Percentiles rank a stretch among this genome's conserved stretches.
These are phyloP conservation scores for Melanargia galathea DNA, from an alignment of 2,888 invertebrate species.

Conservation along the genomic window DNA sequence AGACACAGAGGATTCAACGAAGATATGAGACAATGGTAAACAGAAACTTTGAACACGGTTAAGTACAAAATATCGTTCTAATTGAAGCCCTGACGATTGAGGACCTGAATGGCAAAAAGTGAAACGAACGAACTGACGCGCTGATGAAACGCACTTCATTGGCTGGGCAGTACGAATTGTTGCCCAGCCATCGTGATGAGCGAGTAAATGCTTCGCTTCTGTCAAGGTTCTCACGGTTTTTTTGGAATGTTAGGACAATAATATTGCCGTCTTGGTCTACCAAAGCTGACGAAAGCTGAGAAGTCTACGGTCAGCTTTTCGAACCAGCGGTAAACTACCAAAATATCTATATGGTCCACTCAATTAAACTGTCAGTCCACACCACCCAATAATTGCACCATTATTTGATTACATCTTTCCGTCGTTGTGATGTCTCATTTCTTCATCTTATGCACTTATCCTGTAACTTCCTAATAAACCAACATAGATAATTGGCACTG, in stretches of 20 bases:
- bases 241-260: not conserved
- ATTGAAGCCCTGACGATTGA: no score
- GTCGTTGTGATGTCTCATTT: not conserved
- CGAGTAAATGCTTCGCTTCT: no score
- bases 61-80: not conserved
- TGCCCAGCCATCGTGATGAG: no score
- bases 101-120: no score
- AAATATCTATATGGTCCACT: not conserved
- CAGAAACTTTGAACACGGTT: not conserved
- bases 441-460: not conserved
- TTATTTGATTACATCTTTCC: not conserved
- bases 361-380: not conserved
- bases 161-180: no score
- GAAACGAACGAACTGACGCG: no score
- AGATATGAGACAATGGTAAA: slow-evolving; percentile 3
- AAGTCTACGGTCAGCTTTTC: no score
- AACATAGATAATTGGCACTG: slow-evolving; percentile 55
- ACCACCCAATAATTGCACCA: not conserved
- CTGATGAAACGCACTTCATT: no score
- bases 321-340: slow-evolving; percentile 3
- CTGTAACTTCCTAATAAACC: slow-evolving; percentile 31
- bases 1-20: slow-evolving; percentile 19
- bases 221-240: no score
- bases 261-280: not conserved
- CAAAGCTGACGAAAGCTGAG: no score